These are phyloP conservation scores for Allygus modestus DNA, from an alignment of 2,888 invertebrate species.

Conservation along the genomic window DNA sequence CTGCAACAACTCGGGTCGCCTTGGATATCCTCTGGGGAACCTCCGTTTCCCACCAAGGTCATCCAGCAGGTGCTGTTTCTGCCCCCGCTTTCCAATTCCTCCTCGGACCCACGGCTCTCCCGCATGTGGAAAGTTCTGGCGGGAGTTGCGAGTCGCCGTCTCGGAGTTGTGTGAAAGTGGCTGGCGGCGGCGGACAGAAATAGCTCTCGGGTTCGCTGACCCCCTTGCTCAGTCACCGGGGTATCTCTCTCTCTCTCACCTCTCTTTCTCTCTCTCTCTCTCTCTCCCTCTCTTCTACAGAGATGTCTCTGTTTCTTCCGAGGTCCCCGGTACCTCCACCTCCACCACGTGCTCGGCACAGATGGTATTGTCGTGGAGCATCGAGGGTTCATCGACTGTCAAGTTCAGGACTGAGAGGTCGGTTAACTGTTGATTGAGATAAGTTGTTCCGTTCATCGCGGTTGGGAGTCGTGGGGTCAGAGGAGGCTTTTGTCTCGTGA, in stretches of 20 bases:
- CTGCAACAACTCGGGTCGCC: not conserved
- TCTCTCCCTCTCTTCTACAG: not conserved
- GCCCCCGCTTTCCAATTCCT: constrained; percentile 1
- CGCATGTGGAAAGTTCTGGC: constrained; percentile 6
- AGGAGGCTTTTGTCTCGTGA: not conserved
- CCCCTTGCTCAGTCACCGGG: constrained; percentile 17
- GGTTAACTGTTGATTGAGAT: not conserved
- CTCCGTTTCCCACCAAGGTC: not conserved
- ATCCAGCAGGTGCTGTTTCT: not conserved
- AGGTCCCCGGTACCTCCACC: not conserved
- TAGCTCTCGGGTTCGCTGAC: constrained; percentile 49
- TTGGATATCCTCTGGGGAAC: not conserved
- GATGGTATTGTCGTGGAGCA: constrained; percentile 10
- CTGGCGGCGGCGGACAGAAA: constrained; percentile 18
- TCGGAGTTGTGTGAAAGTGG: constrained; percentile 21
- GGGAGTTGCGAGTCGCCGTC: not conserved
- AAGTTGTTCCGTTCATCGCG: constrained; percentile 7
- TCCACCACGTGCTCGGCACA: not conserved
- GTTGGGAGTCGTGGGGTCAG: too few relatives aligned
- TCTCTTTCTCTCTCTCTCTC: constrained; percentile 3
- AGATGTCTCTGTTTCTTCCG: too few relatives aligned
- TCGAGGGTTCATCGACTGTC: constrained; percentile 33
- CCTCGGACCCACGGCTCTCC: not conserved
- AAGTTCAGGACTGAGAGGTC: constrained; percentile 1
- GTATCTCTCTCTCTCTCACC: constrained; percentile 23